Evolutionary conservation across 2,113 vertebrate genomes (phyloP).

Genomic region (Sminthopsis crassicaudata): DNA sequence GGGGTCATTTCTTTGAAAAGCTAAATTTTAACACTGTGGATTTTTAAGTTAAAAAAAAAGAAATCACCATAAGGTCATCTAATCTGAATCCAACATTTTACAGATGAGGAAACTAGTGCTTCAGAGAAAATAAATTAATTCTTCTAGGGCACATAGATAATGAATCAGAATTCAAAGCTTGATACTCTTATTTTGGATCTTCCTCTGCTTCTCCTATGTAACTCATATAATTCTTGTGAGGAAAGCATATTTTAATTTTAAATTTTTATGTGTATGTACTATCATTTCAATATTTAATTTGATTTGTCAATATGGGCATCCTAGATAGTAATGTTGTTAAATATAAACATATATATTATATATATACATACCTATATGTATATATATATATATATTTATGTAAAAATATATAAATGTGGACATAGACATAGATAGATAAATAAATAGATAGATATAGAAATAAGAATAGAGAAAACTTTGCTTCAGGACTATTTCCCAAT

Average conservation of each 20-base stretch:
- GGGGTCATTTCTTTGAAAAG: not conserved
- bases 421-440: too few relatives aligned
- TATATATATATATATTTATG: too few relatives aligned
- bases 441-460: too few relatives aligned
- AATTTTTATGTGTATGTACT: not conserved
- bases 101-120: not conserved
- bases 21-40: not conserved
- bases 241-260: not conserved
- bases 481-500: too few relatives aligned
- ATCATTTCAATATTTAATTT: not conserved
- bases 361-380: too few relatives aligned
- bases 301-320: not conserved
- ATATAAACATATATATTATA: too few relatives aligned
- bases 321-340: too few relatives aligned
- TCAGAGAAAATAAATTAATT: not conserved
- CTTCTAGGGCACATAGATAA: not conserved
- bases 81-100: not conserved
- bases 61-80: not conserved
- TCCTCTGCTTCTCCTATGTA: not conserved
- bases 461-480: too few relatives aligned
- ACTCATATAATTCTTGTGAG: not conserved
- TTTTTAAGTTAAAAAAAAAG: not conserved
- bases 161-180: not conserved
- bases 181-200: not conserved
- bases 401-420: too few relatives aligned